Conservation (phyloP, 1,140 invertebrate species). For the Heliconius himera region DNA sequence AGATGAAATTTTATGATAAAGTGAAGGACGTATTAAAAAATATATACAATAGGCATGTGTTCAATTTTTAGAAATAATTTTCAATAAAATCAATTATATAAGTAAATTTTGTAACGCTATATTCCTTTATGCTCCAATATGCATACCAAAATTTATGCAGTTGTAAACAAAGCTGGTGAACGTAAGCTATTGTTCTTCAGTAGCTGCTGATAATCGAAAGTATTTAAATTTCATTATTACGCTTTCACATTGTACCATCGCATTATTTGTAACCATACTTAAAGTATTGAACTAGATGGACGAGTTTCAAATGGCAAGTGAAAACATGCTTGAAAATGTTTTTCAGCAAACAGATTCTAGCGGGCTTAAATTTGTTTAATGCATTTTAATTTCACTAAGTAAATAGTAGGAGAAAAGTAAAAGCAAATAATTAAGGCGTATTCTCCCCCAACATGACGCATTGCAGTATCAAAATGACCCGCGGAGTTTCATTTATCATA, state of each 20-base stretch:
- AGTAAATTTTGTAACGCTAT: not conserved
- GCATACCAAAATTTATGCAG: conserved; percentile 9
- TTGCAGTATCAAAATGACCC: conserved; percentile 42
- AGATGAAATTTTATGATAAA: no score
- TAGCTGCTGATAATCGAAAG: conserved; percentile 25
- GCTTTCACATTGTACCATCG: conserved; percentile 22
- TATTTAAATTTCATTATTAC: conserved; percentile 34
- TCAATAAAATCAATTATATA: not conserved
- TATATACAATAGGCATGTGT: no score
- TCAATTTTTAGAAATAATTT: no score
- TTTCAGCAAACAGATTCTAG: conserved; percentile 25
- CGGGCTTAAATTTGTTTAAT: conserved; percentile 41
- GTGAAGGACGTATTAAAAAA: no score
- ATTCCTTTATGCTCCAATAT: not conserved
- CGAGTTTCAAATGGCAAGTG: conserved; percentile 31
- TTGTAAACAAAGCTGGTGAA: conserved; percentile 25
- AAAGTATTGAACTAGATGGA: conserved; percentile 19
- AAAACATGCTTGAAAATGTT: conserved; percentile 32
- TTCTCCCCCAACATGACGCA: conserved; percentile 38
- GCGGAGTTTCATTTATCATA: conserved; percentile 37
- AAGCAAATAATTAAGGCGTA: conserved; percentile 40
- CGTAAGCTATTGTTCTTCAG: conserved; percentile 27
- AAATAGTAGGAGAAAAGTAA: conserved; percentile 37
- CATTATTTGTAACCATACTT: conserved; percentile 18
- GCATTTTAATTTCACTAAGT: conserved; percentile 41